phyloP scores from a whole-genome alignment of 1,140 invertebrate genomes.

The Drosophila gunungcola region DNA sequence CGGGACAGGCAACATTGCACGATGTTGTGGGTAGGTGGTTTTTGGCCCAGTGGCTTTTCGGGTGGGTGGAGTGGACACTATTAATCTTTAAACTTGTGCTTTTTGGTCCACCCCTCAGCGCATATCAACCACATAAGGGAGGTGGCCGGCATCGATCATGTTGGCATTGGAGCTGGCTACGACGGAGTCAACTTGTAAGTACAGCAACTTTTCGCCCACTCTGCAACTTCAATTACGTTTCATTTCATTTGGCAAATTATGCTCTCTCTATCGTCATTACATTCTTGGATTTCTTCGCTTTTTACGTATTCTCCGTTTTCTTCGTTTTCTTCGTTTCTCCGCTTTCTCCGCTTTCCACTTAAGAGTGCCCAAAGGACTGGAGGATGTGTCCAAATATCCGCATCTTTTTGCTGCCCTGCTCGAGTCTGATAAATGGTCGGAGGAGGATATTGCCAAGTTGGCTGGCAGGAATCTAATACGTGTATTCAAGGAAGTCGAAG shows the following conservation, averaged over 20 bases:
- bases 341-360: conserved; percentile 11
- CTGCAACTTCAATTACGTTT: conserved; percentile 27
- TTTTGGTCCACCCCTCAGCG: conserved; percentile 86
- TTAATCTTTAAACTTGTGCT: conserved; percentile 49
- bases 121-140: conserved; percentile 95
- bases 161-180: conserved; percentile 92
- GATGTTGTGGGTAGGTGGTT: conserved; percentile 90
- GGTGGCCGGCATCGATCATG: conserved; percentile 93
- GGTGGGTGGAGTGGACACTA: background rate
- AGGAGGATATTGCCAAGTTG: conserved; percentile 91
- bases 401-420: conserved; percentile 89
- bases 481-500: conserved; percentile 91
- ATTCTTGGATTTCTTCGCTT: background rate
- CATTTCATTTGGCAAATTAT: conserved; percentile 45
- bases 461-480: conserved; percentile 91
- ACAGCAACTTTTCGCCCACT: conserved; percentile 1
- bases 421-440: conserved; percentile 89
- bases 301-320: background rate
- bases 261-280: conserved; percentile 1
- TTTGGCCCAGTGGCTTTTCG: conserved; percentile 3
- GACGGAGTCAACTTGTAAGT: conserved; percentile 94
- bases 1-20: conserved; percentile 89
- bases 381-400: conserved; percentile 94
- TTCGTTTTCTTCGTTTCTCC: background rate
- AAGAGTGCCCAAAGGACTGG: conserved; percentile 90